phyloP scores from a whole-genome alignment of 2,888 invertebrate genomes.

The Pharmacophagus antenor region DNA sequence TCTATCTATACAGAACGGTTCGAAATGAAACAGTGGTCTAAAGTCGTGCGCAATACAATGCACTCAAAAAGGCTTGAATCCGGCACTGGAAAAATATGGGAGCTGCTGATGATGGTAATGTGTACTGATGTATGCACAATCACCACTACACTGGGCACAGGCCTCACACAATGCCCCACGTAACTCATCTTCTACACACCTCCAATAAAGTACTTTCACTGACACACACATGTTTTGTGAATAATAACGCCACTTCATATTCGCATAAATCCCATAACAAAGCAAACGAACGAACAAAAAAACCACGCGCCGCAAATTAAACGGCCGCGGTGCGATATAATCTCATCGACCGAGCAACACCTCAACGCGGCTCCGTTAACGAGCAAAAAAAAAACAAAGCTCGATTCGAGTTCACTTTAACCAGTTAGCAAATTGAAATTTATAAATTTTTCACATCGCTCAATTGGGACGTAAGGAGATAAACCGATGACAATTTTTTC shows the following conservation, averaged over 20 bases:
- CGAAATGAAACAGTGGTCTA: too few species aligned
- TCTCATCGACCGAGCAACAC: conserved; percentile 4
- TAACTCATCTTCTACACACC: not conserved
- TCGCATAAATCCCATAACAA: not conserved
- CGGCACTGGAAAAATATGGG: too few species aligned
- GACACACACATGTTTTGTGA: not conserved
- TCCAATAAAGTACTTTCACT: not conserved
- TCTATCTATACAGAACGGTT: too few species aligned
- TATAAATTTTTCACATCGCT: not conserved
- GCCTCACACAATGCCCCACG: not conserved
- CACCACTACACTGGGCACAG: too few species aligned
- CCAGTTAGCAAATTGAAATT: conserved; percentile 6
- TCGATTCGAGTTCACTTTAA: conserved; percentile 1
- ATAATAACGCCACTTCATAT: not conserved
- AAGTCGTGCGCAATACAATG: too few species aligned
- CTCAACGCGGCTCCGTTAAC: conserved; percentile 14
- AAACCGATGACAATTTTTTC: not conserved
- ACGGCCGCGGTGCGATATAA: not conserved
- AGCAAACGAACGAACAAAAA: not conserved
- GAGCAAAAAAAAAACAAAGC: conserved; percentile 9
- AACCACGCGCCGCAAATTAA: not conserved
- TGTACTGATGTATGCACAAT: too few species aligned
- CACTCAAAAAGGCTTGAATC: too few species aligned
- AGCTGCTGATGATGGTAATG: too few species aligned
- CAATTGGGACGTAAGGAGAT: not conserved